Evolutionary conservation across 1,140 invertebrate genomes (phyloP), one percentile per base, ranked within the genome.

Genomic region (Drosophila bifasciata): DNA sequence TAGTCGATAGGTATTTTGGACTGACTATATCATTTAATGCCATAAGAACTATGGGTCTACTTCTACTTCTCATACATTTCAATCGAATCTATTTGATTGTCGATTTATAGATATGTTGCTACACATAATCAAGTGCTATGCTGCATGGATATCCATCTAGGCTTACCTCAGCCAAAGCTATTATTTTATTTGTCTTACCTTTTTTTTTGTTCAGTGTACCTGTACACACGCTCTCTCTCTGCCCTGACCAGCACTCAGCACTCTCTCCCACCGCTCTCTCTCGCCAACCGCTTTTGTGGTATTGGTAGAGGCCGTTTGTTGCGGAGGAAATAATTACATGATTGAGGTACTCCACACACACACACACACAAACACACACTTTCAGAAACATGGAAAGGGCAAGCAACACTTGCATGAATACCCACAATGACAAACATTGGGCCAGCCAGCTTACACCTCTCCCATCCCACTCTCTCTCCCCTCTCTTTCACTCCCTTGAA

Each of bases 251-350:
- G 21, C 16, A 36, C 32, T 13, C 32, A 36, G 3, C 23, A 43
- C 43, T 32, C 45, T 55, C 43, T 72, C 17, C 28, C 60, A 48
- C 51, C 46, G 9, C 8, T 58, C 52, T 21, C 53, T 74, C 25
- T 56, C n/a, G n/a, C n/a, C n/a, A n/a, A n/a, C 44, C 19, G 53
- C 45, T 51, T 36, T 68, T 67, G 53, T 75, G 53, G 76, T 75
- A 64, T 77, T 69, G 75, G 64, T 75, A 64, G 60, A 74, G 61
- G 32, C 9, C 9, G 32, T 61, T 61, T 56, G 75, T 78, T 81
- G 83, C 79, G 62, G 80, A 89, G 89, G 89, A 90, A 90, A 90
- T 90, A 90, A 90, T 90, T 90, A 90, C 80, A 90, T 90, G 89
- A 90, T 90, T 85, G 89, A 90, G 80, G 84, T 77, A 90, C 80